A percentile compares a stretch with the other conserved stretches of the same genome.
Evolutionary conservation across 2,113 vertebrate species (phyloP).

Genomic region (Vulpes lagopus): DNA sequence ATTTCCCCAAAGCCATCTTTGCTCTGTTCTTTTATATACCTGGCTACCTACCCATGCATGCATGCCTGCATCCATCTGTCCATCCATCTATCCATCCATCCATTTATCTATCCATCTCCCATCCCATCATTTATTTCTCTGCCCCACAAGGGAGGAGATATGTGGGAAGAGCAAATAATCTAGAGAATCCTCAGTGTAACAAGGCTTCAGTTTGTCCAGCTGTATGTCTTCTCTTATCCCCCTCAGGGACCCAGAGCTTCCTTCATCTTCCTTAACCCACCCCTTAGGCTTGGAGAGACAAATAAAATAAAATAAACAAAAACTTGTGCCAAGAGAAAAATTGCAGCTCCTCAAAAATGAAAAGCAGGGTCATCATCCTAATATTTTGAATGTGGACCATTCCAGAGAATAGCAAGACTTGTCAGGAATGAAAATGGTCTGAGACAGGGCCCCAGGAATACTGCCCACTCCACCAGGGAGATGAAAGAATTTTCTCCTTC

Average conservation of each 20-base stretch:
- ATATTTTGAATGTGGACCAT: constrained; percentile 78
- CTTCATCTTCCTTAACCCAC: neutral
- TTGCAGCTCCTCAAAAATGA: constrained; percentile 81
- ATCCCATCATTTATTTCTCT: neutral
- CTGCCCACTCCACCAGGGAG: constrained; percentile 41
- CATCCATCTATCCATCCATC: neutral
- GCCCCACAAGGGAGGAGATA: neutral
- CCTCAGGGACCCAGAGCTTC: accelerated
- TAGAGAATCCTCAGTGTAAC: neutral
- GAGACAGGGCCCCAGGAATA: neutral
- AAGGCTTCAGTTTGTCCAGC: neutral
- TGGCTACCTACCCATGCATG: neutral
- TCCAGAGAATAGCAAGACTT: constrained; percentile 79
- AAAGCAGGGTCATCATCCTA: constrained; percentile 81
- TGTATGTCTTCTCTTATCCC: neutral
- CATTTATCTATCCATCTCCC: neutral
- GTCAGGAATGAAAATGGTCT: constrained; percentile 82
- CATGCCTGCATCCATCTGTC: neutral
- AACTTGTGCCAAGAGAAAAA: constrained; percentile 86
- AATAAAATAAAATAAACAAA: constrained; percentile 72
- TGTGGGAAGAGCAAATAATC: neutral
- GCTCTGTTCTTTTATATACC: neutral
- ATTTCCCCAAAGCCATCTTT: neutral
- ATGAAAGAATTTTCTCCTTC: constrained; percentile 74
- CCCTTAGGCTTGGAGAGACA: neutral